Evolutionary conservation across 1,140 invertebrate genomes (phyloP).

Genomic region (Bombus vancouverensis): DNA sequence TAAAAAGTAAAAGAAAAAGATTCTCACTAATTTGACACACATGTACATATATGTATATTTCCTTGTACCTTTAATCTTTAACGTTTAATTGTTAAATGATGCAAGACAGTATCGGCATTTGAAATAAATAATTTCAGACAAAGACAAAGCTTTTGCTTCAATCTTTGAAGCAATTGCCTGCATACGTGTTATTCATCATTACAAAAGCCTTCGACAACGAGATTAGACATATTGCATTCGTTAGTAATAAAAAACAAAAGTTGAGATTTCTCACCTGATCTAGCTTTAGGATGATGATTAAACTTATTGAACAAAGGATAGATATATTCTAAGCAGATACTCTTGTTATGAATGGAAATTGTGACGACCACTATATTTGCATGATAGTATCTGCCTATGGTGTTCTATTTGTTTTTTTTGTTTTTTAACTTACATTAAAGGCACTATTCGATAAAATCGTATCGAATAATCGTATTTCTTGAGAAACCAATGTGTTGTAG

Average conservation of each 20-base stretch:
- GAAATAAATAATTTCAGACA: slow-evolving; percentile 66
- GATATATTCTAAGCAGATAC: slow-evolving; percentile 65
- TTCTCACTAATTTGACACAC: slow-evolving; percentile 25
- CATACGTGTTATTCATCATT: slow-evolving; percentile 48
- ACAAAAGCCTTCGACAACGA: slow-evolving; percentile 64
- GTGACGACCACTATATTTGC: slow-evolving; percentile 53
- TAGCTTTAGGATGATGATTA: slow-evolving; percentile 55
- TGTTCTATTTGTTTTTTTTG: background rate
- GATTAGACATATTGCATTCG: slow-evolving; percentile 61
- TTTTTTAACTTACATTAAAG: slow-evolving; percentile 54
- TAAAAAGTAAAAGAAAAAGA: slow-evolving; percentile 3
- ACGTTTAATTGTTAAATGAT: slow-evolving; percentile 25
- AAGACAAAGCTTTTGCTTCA: slow-evolving; percentile 35
- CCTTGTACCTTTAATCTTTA: slow-evolving; percentile 22
- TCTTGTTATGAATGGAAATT: slow-evolving; percentile 57
- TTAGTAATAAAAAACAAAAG: slow-evolving; percentile 55
- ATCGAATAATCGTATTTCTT: slow-evolving; percentile 28
- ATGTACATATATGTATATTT: slow-evolving; percentile 39
- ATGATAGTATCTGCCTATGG: slow-evolving; percentile 29
- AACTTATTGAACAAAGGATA: slow-evolving; percentile 59
- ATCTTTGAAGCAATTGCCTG: slow-evolving; percentile 41
- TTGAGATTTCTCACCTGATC: slow-evolving; percentile 59
- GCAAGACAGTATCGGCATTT: slow-evolving; percentile 42
- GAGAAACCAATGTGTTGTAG: slow-evolving; percentile 18
- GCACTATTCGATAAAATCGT: slow-evolving; percentile 13